These are phyloP conservation scores for Pseudopipra pipra DNA, from an alignment of 2,113 vertebrate species.

Conservation along the genomic window DNA sequence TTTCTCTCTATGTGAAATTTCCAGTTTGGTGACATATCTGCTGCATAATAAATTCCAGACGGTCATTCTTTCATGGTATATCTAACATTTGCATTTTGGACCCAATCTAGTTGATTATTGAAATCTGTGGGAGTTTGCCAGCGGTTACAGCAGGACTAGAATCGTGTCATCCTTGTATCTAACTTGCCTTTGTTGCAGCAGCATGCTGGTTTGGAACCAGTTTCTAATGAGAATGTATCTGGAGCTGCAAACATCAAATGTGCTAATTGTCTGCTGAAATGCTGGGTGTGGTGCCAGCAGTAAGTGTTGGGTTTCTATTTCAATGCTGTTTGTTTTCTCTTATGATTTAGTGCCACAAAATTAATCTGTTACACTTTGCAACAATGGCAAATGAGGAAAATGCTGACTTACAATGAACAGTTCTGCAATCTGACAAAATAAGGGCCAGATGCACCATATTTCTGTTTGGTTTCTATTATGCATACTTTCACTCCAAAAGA, in stretches of 20 bases:
- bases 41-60: conserved; percentile 76
- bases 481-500: neutral
- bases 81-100: conserved; percentile 59
- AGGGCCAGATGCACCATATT: neutral
- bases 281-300: conserved; percentile 14
- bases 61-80: conserved; percentile 58
- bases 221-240: conserved; percentile 18
- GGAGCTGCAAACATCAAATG: conserved; percentile 20
- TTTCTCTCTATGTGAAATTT: conserved; percentile 58
- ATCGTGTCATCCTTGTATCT: neutral
- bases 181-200: conserved; percentile 35
- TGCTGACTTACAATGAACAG: neutral
- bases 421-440: neutral
- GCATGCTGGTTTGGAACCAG: conserved; percentile 12
- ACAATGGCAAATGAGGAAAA: conserved; percentile 13
- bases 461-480: neutral
- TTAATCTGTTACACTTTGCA: neutral
- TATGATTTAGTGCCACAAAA: conserved; percentile 3
- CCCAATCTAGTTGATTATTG: conserved; percentile 15
- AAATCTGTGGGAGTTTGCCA: conserved; percentile 48
- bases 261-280: conserved; percentile 43
- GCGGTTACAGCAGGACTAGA: neutral
- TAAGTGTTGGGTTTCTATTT: neutral
- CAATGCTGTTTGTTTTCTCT: conserved; percentile 9
- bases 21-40: conserved; percentile 75